phyloP scores from a whole-genome alignment of 1,140 invertebrate species.

The Chionoecetes opilio region DNA sequence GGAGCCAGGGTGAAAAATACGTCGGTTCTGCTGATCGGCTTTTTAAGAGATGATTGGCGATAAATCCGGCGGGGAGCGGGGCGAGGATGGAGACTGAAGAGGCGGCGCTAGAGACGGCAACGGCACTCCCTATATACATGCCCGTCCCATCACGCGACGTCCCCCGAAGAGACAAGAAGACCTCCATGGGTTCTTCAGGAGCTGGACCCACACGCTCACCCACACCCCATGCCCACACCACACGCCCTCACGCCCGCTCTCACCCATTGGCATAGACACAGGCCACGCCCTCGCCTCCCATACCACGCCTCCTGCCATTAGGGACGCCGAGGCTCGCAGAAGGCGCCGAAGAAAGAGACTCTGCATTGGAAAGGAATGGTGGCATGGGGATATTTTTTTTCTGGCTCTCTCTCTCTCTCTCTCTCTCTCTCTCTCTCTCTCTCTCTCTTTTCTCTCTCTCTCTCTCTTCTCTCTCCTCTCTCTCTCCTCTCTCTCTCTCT shows the following conservation, averaged over 20 bases:
- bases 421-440: slow-evolving; percentile 38
- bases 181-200: background rate
- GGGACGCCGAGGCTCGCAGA: background rate
- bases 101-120: background rate
- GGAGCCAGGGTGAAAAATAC: too few species aligned
- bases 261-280: background rate
- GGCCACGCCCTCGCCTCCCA: background rate
- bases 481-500: slow-evolving; percentile 27
- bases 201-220: background rate
- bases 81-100: background rate
- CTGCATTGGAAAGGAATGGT: too few species aligned
- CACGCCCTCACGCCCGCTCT: background rate
- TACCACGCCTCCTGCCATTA: background rate
- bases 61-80: slow-evolving; percentile 6
- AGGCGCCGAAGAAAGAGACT: too few species aligned
- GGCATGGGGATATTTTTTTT: too few species aligned
- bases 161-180: too few species aligned
- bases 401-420: background rate
- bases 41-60: slow-evolving; percentile 59
- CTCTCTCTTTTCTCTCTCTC: slow-evolving; percentile 24
- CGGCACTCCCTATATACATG: slow-evolving; percentile 23
- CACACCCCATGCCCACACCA: too few species aligned
- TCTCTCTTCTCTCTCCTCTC: slow-evolving; percentile 22
- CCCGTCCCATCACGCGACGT: background rate
- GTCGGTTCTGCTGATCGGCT: slow-evolving; percentile 45